Evolutionary conservation across 2,888 invertebrate genomes (phyloP), one percentile per base, ranked within the genome.

Genomic region (Drosophila recens): DNA sequence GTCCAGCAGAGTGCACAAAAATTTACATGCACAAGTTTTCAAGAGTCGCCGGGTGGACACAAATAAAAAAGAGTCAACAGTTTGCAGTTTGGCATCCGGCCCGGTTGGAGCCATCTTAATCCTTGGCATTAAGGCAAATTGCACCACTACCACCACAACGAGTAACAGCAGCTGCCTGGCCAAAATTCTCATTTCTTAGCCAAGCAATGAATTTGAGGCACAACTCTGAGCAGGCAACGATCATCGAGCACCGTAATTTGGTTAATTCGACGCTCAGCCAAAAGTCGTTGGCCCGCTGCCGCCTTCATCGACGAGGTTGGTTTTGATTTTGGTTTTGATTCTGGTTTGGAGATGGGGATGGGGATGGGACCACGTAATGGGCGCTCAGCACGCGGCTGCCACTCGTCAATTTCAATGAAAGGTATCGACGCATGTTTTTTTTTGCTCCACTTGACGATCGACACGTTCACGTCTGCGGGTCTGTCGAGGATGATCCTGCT

Each of bases 191-290:
- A 57, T 46, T 67, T 54, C 68, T 64, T 74, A 58, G 62, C 27
- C 23, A 20, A 62, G 59, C 64, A 48, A 46, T 56, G 63, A 68
- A 52, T 62, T 43, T 34, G 46, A 1, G 43, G 40, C 40, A 17
- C 15, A 43, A 20, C 20, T 43, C 10, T 10, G 11, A 1, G 0
- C 54, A 64, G 46, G 61, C 70, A 43, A 17, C 66, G 61, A 49
- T 57, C 51, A 56, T 36, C 58, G 65, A 72, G 82, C 56, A 86
- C 90, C 88, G 70, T 90, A 90, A 90, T 90, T 90, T 90, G 91
- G 79, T 88, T 90, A 90, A 90, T 90, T 90, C 89, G 87, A 87
- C 90, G 90, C 86, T 89, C 82, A 79, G 79, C 74, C 68, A 70
- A 62, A 78, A 78, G 64, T 67, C 49, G 56, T 59, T 67, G 61